Conservation (phyloP, 1,140 invertebrate genomes). For the Tetraneura akinire region DNA sequence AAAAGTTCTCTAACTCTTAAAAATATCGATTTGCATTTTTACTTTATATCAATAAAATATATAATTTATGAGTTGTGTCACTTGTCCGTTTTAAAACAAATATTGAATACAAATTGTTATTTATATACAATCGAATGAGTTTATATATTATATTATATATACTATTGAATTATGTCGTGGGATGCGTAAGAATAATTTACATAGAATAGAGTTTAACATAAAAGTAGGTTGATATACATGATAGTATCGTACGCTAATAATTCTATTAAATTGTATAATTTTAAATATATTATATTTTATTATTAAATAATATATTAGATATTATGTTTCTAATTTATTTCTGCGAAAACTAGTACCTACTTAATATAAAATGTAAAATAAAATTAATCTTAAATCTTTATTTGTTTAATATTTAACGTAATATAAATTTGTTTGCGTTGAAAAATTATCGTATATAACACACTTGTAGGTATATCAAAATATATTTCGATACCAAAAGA, state of each 20-base stretch:
- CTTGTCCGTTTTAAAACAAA: constrained; percentile 6
- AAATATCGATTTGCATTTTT: constrained; percentile 2
- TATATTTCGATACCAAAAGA: too few relatives aligned
- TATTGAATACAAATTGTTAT: constrained; percentile 22
- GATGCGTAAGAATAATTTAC: constrained; percentile 5
- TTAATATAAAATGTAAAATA: too few relatives aligned
- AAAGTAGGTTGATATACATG: constrained; percentile 16
- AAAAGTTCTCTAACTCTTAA: background rate
- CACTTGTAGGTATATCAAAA: too few relatives aligned
- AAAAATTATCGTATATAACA: too few relatives aligned
- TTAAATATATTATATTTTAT: background rate
- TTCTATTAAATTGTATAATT: constrained; percentile 5
- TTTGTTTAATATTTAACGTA: too few relatives aligned
- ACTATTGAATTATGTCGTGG: background rate
- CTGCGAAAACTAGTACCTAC: background rate
- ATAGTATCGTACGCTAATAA: background rate
- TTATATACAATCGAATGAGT: background rate
- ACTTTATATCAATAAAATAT: background rate
- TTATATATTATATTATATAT: too few relatives aligned
- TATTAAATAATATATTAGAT: background rate
- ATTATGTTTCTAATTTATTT: background rate
- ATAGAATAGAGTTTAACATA: constrained; percentile 28
- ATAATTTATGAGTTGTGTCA: constrained; percentile 11
- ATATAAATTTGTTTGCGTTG: too few relatives aligned
- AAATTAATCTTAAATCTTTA: too few relatives aligned